phyloP scores from a whole-genome alignment of 2,888 invertebrate species.

The Drosophila dives region DNA sequence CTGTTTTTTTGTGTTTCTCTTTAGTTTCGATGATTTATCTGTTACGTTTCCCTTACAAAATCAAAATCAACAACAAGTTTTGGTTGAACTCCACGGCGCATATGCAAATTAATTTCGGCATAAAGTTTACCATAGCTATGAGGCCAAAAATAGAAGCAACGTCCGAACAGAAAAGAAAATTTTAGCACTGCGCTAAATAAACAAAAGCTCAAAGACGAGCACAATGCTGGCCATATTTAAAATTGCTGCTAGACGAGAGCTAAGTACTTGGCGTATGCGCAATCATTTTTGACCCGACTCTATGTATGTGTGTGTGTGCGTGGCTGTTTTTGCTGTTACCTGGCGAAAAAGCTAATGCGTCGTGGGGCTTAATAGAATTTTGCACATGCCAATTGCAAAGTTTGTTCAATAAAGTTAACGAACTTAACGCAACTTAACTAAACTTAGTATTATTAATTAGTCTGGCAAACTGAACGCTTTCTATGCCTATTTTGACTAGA shows the following conservation, averaged over 20 bases:
- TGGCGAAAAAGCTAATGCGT: conserved; percentile 50
- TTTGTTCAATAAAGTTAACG: conserved; percentile 40
- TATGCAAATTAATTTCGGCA: conserved; percentile 48
- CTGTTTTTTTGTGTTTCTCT: neutral
- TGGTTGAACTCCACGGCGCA: conserved; percentile 27
- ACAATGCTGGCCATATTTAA: conserved; percentile 9
- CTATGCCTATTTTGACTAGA: conserved; percentile 37
- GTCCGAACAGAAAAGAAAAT: conserved; percentile 19
- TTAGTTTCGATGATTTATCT: conserved; percentile 6
- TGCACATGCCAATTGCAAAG: conserved; percentile 11
- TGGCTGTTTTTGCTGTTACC: conserved; percentile 11
- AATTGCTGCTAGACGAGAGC: conserved; percentile 20
- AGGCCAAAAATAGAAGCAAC: conserved; percentile 46
- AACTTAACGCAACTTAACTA: conserved; percentile 35
- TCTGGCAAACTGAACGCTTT: neutral
- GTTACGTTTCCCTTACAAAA: conserved; percentile 10
- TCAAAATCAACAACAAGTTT: conserved; percentile 13
- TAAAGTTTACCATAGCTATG: conserved; percentile 38
- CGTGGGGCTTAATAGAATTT: conserved; percentile 43
- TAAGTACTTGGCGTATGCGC: conserved; percentile 60
- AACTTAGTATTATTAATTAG: conserved; percentile 69
- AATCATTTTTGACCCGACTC: conserved; percentile 32
- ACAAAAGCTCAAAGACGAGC: conserved; percentile 44
- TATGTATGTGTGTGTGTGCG: neutral
- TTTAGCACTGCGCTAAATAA: conserved; percentile 47